Evolutionary conservation across 53 echinoderm and acorn worm species (phyloP), one percentile per base, ranked within the genome.

Genomic region (Echinometra lucunter): DNA sequence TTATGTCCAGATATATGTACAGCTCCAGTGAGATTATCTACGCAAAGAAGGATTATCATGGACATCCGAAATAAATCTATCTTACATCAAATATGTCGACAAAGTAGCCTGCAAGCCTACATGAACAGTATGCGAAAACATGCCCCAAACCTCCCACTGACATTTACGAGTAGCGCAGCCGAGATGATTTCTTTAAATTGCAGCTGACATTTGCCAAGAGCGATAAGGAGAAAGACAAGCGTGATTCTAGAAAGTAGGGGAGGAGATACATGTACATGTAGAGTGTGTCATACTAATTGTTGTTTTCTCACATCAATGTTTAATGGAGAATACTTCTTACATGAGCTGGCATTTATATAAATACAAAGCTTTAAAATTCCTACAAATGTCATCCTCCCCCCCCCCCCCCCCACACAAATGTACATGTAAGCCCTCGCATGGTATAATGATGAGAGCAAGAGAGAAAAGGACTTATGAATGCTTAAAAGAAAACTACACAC

Each of bases 61-160:
- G 49, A 49, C 27, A 85, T 85, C 85, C 85, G 19, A 45, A 85
- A 85, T 28, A 85, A 85, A n/a, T 47, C 85, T 85, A 47, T 25
- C 85, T 11, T 85, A 45, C 85, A 85, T 49, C 49, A 49, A 47
- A 45, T 49, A 49, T 44, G 49, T 27, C n/a, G 85, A 37, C 16
- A 12, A 85, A 49, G 45, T 11, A 28, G 30, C 49, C 85, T 85
- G 49, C 45, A 53, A 49, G 49, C 30, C n/a, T 47, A 1, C 53
- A 47, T 47, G 49, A 6, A 47, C 49, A 47, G 4, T 47, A 47
- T 0, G 30, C 6, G 85, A 49, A 85, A 85, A 49, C n/a, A 49
- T 85, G 53, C 85, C 85, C 49, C 7, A n/a, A 12, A n/a, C 47
- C 85, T 45, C 30, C 49, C 7, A 5, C 27, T 85, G 85, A 85